Evolutionary conservation across 2,888 invertebrate genomes (phyloP).

Genomic region (Crossocerus cetratus): DNA sequence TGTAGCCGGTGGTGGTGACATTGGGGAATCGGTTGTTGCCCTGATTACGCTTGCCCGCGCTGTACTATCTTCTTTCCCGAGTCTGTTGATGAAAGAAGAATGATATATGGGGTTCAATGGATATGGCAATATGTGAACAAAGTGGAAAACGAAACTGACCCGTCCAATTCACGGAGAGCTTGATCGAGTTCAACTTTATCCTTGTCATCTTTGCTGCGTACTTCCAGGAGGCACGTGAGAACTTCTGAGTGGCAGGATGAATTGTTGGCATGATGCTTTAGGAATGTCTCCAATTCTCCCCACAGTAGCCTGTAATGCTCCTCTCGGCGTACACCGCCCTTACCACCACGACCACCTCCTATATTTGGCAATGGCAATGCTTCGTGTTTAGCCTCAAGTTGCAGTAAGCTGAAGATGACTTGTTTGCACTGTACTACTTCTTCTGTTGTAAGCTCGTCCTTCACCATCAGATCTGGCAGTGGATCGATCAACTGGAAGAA

Average conservation of each 20-base stretch:
- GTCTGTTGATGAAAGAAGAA: slow-evolving; percentile 39
- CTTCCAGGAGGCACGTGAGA: slow-evolving; percentile 88
- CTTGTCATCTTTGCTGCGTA: slow-evolving; percentile 79
- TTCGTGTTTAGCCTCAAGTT: slow-evolving; percentile 90
- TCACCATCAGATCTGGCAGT: slow-evolving; percentile 86
- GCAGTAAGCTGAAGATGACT: slow-evolving; percentile 88
- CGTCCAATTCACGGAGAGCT: slow-evolving; percentile 80
- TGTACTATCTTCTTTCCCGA: slow-evolving; percentile 73
- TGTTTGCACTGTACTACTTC: slow-evolving; percentile 92
- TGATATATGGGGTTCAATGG: no score
- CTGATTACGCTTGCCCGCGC: slow-evolving; percentile 81
- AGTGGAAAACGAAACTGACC: slow-evolving; percentile 74
- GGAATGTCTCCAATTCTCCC: slow-evolving; percentile 90
- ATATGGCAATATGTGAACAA: not conserved
- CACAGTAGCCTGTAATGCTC: slow-evolving; percentile 95
- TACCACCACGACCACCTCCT: slow-evolving; percentile 81
- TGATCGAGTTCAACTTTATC: slow-evolving; percentile 82
- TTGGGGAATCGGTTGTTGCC: slow-evolving; percentile 90
- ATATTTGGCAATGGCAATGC: slow-evolving; percentile 85
- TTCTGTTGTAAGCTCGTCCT: slow-evolving; percentile 90
- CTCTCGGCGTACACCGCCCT: slow-evolving; percentile 80
- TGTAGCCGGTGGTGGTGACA: slow-evolving; percentile 85
- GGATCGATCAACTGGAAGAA: slow-evolving; percentile 86
- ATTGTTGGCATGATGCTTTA: slow-evolving; percentile 82
- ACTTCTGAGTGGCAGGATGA: slow-evolving; percentile 89